Evolutionary conservation across 2,113 vertebrate genomes (phyloP), one percentile per base, ranked within the genome.

Genomic region (Columbina picui): DNA sequence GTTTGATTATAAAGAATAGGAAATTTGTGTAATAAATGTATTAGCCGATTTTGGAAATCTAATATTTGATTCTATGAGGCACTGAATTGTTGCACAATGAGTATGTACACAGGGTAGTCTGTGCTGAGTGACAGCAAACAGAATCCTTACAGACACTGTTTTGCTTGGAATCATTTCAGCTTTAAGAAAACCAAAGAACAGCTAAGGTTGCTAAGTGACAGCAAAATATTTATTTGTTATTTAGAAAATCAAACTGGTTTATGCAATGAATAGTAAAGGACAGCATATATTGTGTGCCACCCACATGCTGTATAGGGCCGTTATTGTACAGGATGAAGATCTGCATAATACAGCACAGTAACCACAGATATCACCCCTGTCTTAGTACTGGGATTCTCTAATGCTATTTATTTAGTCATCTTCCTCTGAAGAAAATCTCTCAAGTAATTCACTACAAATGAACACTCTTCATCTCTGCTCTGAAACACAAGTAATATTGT

Each of bases 201-300:
- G 55, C 56, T 17, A 32, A 94, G 79, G 86, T 97, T 96, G 94
- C 94, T 94, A 94, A 92, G 92, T 96, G 92, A 93, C 93, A 94
- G 68, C 71, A 96, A 93, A 96, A 92, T 95, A 96, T 94, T 97
- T 95, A 88, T 76, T 50, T 0, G 3, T 74, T 83, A 84, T 92
- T 92, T 86, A 90, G 60, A 84, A 96, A 92, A 92, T 63, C 60
- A 78, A 70, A 84, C 43, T 0, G 0, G 38, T 93, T 91, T 91
- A 81, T 93, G 76, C 68, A 88, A 12, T 47, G 90, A 86, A 73
- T 77, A 80, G 82, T 84, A 82, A 88, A 77, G 95, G 91, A 79
- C 87, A 87, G 65, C 75, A 70, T 91, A 91, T 69, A 95, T 59
- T 91, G 63, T 83, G 50, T 88, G 26, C 68, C 59, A 80, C 82